Conservation (phyloP, 2,888 invertebrate genomes). For the Cynaeus angustus region DNA sequence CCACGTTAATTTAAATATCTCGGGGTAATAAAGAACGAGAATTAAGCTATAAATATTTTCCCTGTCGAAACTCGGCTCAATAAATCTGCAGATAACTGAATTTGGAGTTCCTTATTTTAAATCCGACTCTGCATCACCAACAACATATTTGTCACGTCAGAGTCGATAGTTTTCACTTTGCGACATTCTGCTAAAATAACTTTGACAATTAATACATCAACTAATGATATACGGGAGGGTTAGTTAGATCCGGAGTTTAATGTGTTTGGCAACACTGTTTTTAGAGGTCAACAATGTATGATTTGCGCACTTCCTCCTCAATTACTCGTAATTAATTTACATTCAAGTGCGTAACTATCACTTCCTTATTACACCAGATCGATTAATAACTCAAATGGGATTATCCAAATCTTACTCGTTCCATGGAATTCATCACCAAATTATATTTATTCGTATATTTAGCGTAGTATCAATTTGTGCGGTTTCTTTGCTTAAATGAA, state of each 20-base stretch:
- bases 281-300: slow-evolving; percentile 53
- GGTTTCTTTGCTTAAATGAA: too few relatives aligned
- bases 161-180: slow-evolving; percentile 16
- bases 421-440: too few relatives aligned
- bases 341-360: slow-evolving; percentile 52
- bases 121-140: slow-evolving; percentile 25
- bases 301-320: slow-evolving; percentile 54
- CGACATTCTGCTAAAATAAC: slow-evolving; percentile 17
- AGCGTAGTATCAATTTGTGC: too few relatives aligned
- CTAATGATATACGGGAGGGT: slow-evolving; percentile 34
- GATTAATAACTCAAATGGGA: too few relatives aligned
- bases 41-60: slow-evolving; percentile 70
- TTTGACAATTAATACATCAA: slow-evolving; percentile 37
- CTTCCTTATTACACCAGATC: slow-evolving; percentile 25
- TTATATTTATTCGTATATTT: too few relatives aligned
- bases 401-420: too few relatives aligned
- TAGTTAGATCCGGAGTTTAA: slow-evolving; percentile 40
- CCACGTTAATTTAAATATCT: slow-evolving; percentile 65
- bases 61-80: slow-evolving; percentile 68
- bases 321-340: slow-evolving; percentile 61
- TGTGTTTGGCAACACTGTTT: slow-evolving; percentile 48
- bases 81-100: slow-evolving; percentile 67
- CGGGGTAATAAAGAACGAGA: slow-evolving; percentile 67
- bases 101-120: slow-evolving; percentile 52
- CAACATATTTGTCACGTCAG: slow-evolving; percentile 35